A percentile compares a stretch with the other conserved stretches of the same genome.
Conservation (phyloP, 2,113 vertebrate genomes). For the Tenrec ecaudatus region DNA sequence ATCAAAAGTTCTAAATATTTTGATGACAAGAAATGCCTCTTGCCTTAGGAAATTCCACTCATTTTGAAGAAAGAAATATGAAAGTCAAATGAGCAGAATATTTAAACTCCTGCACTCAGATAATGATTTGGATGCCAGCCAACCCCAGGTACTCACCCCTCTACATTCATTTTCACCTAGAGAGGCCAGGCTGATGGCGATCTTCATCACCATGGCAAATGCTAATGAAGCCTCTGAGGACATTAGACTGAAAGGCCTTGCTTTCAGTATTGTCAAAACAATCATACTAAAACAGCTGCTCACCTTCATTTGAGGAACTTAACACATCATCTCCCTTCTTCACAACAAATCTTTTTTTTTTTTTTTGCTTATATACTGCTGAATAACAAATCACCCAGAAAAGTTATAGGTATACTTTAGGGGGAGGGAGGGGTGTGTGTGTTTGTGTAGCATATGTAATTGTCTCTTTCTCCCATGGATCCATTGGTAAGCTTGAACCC, state of each 20-base stretch:
- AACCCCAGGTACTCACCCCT: background rate
- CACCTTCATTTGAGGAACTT: slow-evolving; percentile 45
- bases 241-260: slow-evolving; percentile 9
- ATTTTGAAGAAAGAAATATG: background rate
- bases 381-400: background rate
- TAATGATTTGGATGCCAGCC: background rate
- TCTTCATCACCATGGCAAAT: background rate
- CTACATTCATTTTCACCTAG: background rate
- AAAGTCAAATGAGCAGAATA: background rate
- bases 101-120: background rate
- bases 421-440: too few species aligned
- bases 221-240: slow-evolving; percentile 56
- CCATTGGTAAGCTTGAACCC: too few species aligned
- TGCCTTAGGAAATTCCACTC: background rate
- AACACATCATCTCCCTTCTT: slow-evolving; percentile 27
- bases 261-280: slow-evolving; percentile 37
- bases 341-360: background rate
- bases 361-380: background rate
- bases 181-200: background rate
- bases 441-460: too few species aligned
- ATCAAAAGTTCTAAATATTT: background rate
- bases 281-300: slow-evolving; percentile 52
- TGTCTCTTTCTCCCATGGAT: too few species aligned
- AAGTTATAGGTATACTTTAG: background rate
- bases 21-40: background rate